Evolutionary conservation across 2,888 invertebrate species (phyloP).

Genomic region (Pandemis corylana): DNA sequence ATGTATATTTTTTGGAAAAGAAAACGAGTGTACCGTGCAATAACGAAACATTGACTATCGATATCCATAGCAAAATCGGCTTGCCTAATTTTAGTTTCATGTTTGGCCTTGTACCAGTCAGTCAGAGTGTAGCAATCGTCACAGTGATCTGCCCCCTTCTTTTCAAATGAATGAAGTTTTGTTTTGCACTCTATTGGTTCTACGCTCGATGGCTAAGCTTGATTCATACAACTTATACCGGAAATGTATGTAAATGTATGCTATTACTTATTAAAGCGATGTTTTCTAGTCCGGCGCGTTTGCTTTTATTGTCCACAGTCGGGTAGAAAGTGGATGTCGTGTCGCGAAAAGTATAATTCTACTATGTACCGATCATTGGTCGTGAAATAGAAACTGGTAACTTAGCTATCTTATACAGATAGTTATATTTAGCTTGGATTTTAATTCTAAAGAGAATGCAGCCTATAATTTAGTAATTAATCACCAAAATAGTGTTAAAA

Average conservation of each 20-base stretch:
- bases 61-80: no score
- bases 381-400: conserved; percentile 17
- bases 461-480: neutral
- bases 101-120: no score
- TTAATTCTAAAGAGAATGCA: neutral
- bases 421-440: neutral
- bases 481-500: no score
- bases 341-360: conserved; percentile 28
- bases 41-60: no score
- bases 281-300: conserved; percentile 14
- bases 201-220: neutral
- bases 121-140: no score
- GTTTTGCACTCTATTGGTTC: no score
- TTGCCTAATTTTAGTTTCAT: no score
- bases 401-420: no score
- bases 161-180: no score
- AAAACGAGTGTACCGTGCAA: no score
- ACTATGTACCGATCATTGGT: neutral
- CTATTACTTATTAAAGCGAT: conserved; percentile 11
- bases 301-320: conserved; percentile 34
- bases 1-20: no score
- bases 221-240: conserved; percentile 12
- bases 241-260: conserved; percentile 29
- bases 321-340: conserved; percentile 28
- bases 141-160: no score